Base-by-base conservation (phyloP, 2,797 vertebrate species). In the Pteropus rufus region DNA sequence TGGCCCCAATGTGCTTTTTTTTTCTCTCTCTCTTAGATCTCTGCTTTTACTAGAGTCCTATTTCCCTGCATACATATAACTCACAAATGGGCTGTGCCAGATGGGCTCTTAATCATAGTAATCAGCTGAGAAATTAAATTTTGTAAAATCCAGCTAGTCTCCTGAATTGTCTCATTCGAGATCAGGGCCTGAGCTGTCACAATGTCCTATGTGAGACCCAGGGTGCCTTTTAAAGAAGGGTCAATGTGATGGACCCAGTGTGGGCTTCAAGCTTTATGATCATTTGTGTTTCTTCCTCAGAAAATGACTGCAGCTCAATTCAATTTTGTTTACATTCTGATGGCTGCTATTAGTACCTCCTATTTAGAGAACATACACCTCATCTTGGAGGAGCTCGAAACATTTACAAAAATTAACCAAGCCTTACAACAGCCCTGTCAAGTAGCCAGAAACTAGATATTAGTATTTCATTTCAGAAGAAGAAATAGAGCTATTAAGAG, bases 311-410 rank as follows among this genome's bases (percentile, higher is more conserved):
- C 56, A 72, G 81, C 46, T 95, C 90, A 72, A 10, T 70, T 96
- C 80, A 56, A 84, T 94, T 95, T 86, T 96, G 81, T 90, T 96
- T 96, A 54, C 29, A 52, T 92, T 94, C 92, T 95, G 85, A 89
- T 0, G 1, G 65, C 44, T 92, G 93, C 96, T 97, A 96, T 95
- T 96, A 97, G 94, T 92, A 95, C 82, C 64, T 69, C 84, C 92
- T 93, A 87, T 96, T 97, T 97, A 97, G 85, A 97, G 91, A 97
- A 95, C 93, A 97, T 91, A 93, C 84, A 96, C 90, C 88, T 97
- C 91, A 96, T 94, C 92, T 97, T 65, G 2, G 88, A 97, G 93
- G 73, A 91, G 86, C 85, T 96, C 96, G 96, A 94, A 96, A 98
- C 95, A 96, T 94, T 97, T 97, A 96, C 90, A 83, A 95, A 96